A percentile compares a stretch with the other conserved stretches of the same genome.
Evolutionary conservation across 2,888 invertebrate species (phyloP).

Genomic region (Calephelis perditalis): DNA sequence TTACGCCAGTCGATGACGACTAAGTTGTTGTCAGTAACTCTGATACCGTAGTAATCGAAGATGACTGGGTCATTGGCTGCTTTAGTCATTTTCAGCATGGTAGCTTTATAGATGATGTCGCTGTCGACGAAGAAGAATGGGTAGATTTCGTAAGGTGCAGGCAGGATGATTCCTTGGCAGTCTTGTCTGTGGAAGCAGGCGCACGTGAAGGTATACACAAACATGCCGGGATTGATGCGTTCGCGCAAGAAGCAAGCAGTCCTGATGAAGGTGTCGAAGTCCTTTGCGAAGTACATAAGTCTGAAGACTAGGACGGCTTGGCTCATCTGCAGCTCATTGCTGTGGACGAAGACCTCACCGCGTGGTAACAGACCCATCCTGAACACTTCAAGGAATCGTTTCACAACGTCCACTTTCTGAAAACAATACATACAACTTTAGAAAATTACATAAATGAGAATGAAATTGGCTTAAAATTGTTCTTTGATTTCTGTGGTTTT

Average conservation of each 20-base stretch:
- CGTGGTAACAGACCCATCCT: conserved; percentile 79
- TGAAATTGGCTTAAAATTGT: too few relatives aligned
- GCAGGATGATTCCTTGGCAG: conserved; percentile 81
- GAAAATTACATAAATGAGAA: too few relatives aligned
- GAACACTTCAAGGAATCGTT: conserved; percentile 74
- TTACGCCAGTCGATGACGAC: conserved; percentile 84
- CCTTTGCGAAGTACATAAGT: conserved; percentile 81
- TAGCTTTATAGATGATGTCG: conserved; percentile 83
- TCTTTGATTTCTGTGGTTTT: too few relatives aligned
- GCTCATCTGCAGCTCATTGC: conserved; percentile 78
- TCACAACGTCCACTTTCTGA: conserved; percentile 76
- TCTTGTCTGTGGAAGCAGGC: conserved; percentile 84
- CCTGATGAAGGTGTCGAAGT: conserved; percentile 82
- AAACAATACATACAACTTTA: conserved; percentile 17
- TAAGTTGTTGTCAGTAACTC: conserved; percentile 72
- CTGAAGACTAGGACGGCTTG: conserved; percentile 81
- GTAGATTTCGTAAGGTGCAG: conserved; percentile 86
- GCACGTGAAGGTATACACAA: conserved; percentile 82
- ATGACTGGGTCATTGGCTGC: conserved; percentile 73
- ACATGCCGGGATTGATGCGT: conserved; percentile 85
- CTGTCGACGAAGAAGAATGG: conserved; percentile 87
- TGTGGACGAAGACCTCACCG: conserved; percentile 79
- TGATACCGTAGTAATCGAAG: conserved; percentile 70
- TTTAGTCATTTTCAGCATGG: conserved; percentile 80
- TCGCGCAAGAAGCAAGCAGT: conserved; percentile 84